Conservation (phyloP, 2,888 invertebrate genomes). For the Leptinotarsa haldemani region DNA sequence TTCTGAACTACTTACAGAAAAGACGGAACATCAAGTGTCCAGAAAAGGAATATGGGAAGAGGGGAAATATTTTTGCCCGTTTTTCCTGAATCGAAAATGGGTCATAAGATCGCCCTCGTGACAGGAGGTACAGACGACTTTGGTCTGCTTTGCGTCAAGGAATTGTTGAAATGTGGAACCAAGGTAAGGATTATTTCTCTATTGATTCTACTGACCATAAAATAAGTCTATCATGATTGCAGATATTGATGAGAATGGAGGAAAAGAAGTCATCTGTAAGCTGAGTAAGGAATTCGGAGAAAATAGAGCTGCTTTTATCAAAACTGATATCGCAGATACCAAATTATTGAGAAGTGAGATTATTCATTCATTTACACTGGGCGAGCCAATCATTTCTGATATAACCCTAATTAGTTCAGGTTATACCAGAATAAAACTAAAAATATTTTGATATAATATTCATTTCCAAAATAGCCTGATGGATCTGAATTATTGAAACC, state of each 20-base stretch:
- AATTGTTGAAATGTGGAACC: conserved; percentile 64
- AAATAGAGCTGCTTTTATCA: conserved; percentile 75
- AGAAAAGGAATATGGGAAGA: background rate
- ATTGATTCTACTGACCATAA: conserved; percentile 38
- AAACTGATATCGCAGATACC: conserved; percentile 78
- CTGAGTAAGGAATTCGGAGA: conserved; percentile 74
- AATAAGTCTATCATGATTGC: conserved; percentile 55
- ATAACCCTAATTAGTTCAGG: too few species aligned
- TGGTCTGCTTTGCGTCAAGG: conserved; percentile 65
- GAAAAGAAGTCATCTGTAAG: conserved; percentile 73
- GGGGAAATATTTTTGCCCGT: conserved; percentile 16
- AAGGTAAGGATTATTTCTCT: conserved; percentile 49
- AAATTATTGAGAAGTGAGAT: conserved; percentile 75
- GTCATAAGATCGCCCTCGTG: conserved; percentile 58
- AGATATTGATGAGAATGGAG: conserved; percentile 58
- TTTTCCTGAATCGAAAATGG: conserved; percentile 2
- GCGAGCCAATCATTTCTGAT: background rate
- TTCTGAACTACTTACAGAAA: conserved; percentile 1
- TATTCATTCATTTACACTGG: background rate
- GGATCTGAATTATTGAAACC: too few species aligned
- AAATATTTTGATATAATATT: too few species aligned
- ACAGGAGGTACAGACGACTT: conserved; percentile 69
- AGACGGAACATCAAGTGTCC: background rate
- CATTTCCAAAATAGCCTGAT: too few species aligned
- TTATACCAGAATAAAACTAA: too few species aligned